Conservation (phyloP, 2,113 vertebrate genomes). For the Xiphorhynchus elegans region DNA sequence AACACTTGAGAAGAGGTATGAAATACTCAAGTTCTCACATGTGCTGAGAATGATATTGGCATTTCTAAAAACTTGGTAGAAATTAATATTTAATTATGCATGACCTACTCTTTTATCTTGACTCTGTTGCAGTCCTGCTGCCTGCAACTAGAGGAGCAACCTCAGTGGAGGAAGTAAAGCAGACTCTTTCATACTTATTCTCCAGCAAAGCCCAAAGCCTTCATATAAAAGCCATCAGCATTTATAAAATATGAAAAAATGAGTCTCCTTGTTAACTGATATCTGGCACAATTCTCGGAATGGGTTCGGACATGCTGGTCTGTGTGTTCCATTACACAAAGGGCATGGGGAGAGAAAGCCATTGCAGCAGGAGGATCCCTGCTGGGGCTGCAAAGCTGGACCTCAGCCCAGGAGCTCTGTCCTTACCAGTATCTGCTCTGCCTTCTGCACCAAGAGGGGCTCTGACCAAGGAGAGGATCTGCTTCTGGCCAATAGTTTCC, state of each 20-base stretch:
- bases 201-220: conserved; percentile 9
- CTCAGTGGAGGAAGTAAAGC: conserved; percentile 9
- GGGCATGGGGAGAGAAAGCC: not conserved
- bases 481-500: not conserved
- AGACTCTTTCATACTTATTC: not conserved
- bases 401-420: conserved; percentile 10
- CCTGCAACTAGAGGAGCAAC: not conserved
- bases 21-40: not conserved
- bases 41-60: not conserved
- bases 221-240: not conserved
- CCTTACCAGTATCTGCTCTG: not conserved
- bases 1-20: not conserved
- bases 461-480: not conserved
- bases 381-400: conserved; percentile 46
- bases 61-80: not conserved
- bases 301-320: conserved; percentile 18
- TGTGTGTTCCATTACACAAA: conserved; percentile 23
- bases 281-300: not conserved
- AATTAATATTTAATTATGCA: conserved; percentile 42
- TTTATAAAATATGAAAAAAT: conserved; percentile 35
- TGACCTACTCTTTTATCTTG: conserved; percentile 17
- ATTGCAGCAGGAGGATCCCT: conserved; percentile 12
- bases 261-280: conserved; percentile 27
- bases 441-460: not conserved
- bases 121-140: not conserved